These are phyloP conservation scores for Lycocerus yunnanus DNA, from an alignment of 2,888 invertebrate species.

Conservation along the genomic window DNA sequence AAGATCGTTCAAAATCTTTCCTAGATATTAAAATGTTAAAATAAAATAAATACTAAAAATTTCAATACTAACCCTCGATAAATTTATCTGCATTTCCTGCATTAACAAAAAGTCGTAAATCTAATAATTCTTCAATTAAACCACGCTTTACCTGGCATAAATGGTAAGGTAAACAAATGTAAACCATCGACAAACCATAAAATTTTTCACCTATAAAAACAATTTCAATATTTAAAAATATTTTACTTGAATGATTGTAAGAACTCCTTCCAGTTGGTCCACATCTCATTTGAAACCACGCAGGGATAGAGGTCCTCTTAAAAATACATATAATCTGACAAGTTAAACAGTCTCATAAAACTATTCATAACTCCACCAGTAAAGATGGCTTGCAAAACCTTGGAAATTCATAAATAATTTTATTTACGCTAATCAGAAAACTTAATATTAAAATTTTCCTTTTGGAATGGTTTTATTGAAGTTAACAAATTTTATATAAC, in stretches of 20 bases:
- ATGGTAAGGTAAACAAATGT: conserved; percentile 89
- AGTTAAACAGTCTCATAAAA: conserved; percentile 64
- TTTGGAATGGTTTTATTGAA: conserved; percentile 67
- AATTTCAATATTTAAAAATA: conserved; percentile 28
- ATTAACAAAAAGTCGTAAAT: conserved; percentile 88
- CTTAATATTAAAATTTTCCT: conserved; percentile 34
- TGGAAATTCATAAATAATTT: not conserved
- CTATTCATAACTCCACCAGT: conserved; percentile 71
- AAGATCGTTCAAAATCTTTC: conserved; percentile 52
- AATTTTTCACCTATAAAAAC: conserved; percentile 30
- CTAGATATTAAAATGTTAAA: conserved; percentile 42
- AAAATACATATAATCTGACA: conserved; percentile 78
- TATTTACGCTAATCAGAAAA: not conserved
- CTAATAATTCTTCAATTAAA: conserved; percentile 82
- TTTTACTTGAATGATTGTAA: conserved; percentile 64
- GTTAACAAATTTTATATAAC: conserved; percentile 76
- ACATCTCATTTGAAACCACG: conserved; percentile 86
- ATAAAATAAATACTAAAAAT: conserved; percentile 8
- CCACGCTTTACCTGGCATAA: conserved; percentile 77
- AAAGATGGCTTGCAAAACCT: conserved; percentile 75
- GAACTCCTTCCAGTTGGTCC: conserved; percentile 81
- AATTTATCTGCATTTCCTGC: conserved; percentile 75
- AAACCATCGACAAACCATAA: conserved; percentile 79
- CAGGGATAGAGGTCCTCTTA: conserved; percentile 88
- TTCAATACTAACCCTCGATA: conserved; percentile 2